Conservation (phyloP, 2,797 vertebrate genomes). For the Chromis chromis region DNA sequence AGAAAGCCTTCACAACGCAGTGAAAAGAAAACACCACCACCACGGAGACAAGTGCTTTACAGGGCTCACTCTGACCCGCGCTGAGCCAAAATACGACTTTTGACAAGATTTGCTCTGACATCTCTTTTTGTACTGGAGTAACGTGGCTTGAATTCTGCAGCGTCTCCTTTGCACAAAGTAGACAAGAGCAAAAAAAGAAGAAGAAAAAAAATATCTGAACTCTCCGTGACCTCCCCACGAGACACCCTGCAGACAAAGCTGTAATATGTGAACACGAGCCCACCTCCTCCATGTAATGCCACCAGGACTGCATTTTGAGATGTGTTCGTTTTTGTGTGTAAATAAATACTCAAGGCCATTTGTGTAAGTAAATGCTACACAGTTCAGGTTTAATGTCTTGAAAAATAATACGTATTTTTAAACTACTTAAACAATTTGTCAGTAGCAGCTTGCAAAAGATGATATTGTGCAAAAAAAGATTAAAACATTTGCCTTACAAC, state of each 20-base stretch:
- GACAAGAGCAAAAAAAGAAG: constrained; percentile 52
- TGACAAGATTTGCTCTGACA: constrained; percentile 80
- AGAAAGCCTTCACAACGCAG: constrained; percentile 19
- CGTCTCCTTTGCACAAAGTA: constrained; percentile 73
- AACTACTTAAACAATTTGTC: not conserved
- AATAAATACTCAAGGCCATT: constrained; percentile 11
- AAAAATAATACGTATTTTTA: not conserved
- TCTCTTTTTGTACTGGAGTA: constrained; percentile 77
- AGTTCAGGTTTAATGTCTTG: not conserved
- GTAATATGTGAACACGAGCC: constrained; percentile 34
- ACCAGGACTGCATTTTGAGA: constrained; percentile 23
- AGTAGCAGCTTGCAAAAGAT: no score
- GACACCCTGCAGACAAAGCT: constrained; percentile 71
- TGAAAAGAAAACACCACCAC: constrained; percentile 42
- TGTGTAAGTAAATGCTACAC: not conserved
- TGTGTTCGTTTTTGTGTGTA: constrained; percentile 15
- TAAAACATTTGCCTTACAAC: not conserved
- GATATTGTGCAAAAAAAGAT: not conserved
- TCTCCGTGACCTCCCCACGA: constrained; percentile 73
- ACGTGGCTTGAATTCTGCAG: constrained; percentile 74
- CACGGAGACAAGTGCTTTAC: constrained; percentile 38
- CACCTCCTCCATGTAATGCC: constrained; percentile 20
- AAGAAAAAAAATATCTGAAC: constrained; percentile 69
- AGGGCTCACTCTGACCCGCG: constrained; percentile 49
- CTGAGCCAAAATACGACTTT: constrained; percentile 58